Evolutionary conservation across 1,140 invertebrate species (phyloP).

Genomic region (Ylistrum balloti): DNA sequence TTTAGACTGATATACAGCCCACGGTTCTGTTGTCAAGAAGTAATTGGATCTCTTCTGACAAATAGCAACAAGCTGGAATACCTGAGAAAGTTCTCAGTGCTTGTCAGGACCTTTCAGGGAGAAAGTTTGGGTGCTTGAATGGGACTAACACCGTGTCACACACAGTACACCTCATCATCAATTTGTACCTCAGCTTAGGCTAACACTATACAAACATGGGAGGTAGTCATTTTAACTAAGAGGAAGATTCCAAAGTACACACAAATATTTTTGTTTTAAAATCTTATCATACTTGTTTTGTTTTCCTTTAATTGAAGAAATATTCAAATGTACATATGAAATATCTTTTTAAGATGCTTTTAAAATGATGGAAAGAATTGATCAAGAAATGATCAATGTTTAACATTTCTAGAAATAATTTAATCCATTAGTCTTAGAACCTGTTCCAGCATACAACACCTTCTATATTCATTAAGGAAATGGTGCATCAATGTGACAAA

Average conservation of each 20-base stretch:
- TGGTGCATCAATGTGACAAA: not conserved
- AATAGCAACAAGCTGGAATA: slow-evolving; percentile 38
- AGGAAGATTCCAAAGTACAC: too few relatives aligned
- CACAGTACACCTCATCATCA: not conserved
- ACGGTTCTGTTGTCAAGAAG: slow-evolving; percentile 19
- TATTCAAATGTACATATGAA: too few relatives aligned
- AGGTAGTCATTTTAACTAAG: too few relatives aligned
- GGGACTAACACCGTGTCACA: not conserved
- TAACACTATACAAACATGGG: not conserved
- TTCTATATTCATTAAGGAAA: not conserved
- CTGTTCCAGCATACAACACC: not conserved
- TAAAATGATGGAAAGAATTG: too few relatives aligned
- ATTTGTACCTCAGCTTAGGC: not conserved
- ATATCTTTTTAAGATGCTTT: not conserved
- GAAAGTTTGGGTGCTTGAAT: slow-evolving; percentile 14
- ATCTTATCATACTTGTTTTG: too few relatives aligned
- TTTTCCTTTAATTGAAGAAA: too few relatives aligned
- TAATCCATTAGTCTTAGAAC: not conserved
- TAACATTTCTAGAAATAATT: not conserved
- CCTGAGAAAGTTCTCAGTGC: slow-evolving; percentile 37
- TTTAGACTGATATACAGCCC: slow-evolving; percentile 8
- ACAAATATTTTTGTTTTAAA: too few relatives aligned
- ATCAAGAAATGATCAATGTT: slow-evolving; percentile 3
- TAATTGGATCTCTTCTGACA: slow-evolving; percentile 31
- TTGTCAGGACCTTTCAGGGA: slow-evolving; percentile 1